phyloP scores from a whole-genome alignment of 2,888 invertebrate species.

The Dasysyrphus tricinctus region DNA sequence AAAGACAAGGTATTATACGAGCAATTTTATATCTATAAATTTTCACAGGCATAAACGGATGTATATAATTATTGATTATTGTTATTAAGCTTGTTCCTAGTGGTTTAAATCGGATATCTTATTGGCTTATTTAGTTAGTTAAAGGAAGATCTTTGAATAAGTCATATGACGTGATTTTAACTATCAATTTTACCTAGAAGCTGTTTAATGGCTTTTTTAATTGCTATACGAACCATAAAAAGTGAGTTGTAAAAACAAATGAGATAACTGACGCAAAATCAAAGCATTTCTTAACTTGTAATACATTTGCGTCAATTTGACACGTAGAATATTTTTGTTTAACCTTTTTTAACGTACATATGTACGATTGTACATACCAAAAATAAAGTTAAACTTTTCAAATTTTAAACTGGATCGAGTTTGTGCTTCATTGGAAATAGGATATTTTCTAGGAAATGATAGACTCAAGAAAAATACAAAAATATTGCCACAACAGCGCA shows the following conservation, averaged over 20 bases:
- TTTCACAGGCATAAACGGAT: not conserved
- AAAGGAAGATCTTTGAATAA: not conserved
- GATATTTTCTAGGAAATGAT: too few relatives aligned
- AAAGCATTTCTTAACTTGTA: not conserved
- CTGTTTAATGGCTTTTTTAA: not conserved
- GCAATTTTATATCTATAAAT: not conserved
- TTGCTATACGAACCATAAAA: not conserved
- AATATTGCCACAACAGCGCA: too few relatives aligned
- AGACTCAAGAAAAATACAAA: too few relatives aligned
- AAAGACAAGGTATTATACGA: not conserved
- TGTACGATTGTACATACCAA: too few relatives aligned
- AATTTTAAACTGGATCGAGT: too few relatives aligned
- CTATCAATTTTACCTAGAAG: not conserved
- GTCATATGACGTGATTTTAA: not conserved
- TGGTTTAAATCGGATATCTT: not conserved
- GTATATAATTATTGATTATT: conserved; percentile 3
- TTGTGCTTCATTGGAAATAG: too few relatives aligned
- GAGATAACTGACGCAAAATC: not conserved
- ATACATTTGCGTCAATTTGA: not conserved
- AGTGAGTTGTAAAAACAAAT: not conserved
- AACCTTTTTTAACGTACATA: not conserved
- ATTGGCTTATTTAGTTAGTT: conserved; percentile 5
- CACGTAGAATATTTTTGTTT: too few relatives aligned
- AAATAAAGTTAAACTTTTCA: not conserved
- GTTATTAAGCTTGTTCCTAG: not conserved